phyloP scores from a whole-genome alignment of 2,113 vertebrate genomes.

The Romanogobio albipinnatus region DNA sequence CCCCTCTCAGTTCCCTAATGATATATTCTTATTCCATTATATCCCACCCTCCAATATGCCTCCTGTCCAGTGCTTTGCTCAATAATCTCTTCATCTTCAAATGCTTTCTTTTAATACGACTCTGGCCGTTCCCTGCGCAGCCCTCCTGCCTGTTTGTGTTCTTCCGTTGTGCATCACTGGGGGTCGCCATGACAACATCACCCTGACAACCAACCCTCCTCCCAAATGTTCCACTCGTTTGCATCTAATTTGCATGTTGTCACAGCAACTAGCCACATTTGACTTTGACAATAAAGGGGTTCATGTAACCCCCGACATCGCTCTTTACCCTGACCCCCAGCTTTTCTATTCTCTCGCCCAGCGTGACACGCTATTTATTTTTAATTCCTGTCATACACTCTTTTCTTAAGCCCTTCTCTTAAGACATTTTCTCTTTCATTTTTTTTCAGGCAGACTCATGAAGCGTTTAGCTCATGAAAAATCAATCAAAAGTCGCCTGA shows the following conservation, averaged over 20 bases:
- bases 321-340: slow-evolving; percentile 34
- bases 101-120: slow-evolving; percentile 30
- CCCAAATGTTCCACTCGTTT: slow-evolving; percentile 71
- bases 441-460: neutral
- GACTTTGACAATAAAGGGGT: slow-evolving; percentile 72
- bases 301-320: slow-evolving; percentile 19
- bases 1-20: slow-evolving; percentile 3
- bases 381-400: slow-evolving; percentile 54
- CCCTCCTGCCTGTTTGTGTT: slow-evolving; percentile 50
- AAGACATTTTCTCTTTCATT: slow-evolving; percentile 1
- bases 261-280: slow-evolving; percentile 69
- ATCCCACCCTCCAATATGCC: slow-evolving; percentile 56
- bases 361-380: slow-evolving; percentile 37
- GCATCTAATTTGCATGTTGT: slow-evolving; percentile 81
- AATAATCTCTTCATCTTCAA: slow-evolving; percentile 24
- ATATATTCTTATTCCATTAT: slow-evolving; percentile 26
- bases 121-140: slow-evolving; percentile 7
- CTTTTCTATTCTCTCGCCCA: slow-evolving; percentile 8
- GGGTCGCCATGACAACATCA: slow-evolving; percentile 76
- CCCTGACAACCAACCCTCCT: slow-evolving; percentile 67
- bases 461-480: slow-evolving; percentile 29
- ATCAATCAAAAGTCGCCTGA: slow-evolving; percentile 26
- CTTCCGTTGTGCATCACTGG: slow-evolving; percentile 59
- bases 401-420: neutral
- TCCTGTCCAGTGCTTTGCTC: slow-evolving; percentile 58